Percentiles rank a stretch among this genome's conserved stretches.
These are phyloP conservation scores for Spongilla lacustris DNA, from an alignment of 37 sponge, comb jelly and placozoan genomes.

Conservation along the genomic window DNA sequence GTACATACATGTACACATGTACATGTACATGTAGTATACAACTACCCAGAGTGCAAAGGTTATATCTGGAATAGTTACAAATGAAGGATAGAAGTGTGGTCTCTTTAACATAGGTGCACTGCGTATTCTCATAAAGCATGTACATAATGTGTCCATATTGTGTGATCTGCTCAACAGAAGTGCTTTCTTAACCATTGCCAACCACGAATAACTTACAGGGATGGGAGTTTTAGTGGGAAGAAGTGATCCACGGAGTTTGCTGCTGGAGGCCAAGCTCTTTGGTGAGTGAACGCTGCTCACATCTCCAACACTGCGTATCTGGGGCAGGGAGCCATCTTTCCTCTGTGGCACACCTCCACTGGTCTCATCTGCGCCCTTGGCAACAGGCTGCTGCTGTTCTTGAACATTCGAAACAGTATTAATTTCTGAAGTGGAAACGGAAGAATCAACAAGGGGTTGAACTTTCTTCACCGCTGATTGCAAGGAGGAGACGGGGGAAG, in stretches of 20 bases:
- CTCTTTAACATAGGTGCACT: background rate
- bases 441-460: background rate
- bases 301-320: background rate
- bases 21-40: no score
- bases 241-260: background rate
- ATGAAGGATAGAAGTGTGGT: no score
- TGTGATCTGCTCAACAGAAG: no score
- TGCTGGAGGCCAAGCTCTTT: background rate
- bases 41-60: no score
- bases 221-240: conserved; percentile 15
- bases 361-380: background rate
- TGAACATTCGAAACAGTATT: background rate
- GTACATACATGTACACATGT: no score
- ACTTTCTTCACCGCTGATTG: background rate
- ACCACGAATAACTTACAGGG: background rate
- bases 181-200: no score
- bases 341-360: background rate
- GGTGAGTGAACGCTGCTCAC: background rate
- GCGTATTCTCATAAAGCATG: background rate
- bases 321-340: background rate
- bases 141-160: no score
- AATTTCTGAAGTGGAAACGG: background rate
- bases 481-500: background rate
- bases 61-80: no score
- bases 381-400: background rate